These are phyloP conservation scores for Gavialis gangeticus DNA, from an alignment of 2,113 vertebrate genomes.

Conservation along the genomic window DNA sequence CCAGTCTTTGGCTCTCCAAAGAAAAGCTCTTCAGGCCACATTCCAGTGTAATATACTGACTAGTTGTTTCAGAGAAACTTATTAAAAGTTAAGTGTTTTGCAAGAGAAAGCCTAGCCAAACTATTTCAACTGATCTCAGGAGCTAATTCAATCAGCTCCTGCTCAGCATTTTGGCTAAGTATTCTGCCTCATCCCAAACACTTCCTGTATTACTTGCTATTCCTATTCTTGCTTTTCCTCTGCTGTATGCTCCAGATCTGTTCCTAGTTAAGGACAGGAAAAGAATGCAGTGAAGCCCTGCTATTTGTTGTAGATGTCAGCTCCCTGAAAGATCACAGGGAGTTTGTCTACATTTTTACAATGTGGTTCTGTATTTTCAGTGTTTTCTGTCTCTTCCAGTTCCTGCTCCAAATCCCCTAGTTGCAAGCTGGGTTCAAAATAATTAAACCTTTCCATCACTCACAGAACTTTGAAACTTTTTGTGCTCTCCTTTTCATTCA, in stretches of 20 bases:
- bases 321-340: conserved; percentile 79
- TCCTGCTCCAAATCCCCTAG: conserved; percentile 78
- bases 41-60: rapidly evolving
- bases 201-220: conserved; percentile 25
- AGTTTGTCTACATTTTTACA: conserved; percentile 70
- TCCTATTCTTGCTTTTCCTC: conserved; percentile 56
- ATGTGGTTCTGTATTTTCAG: conserved; percentile 74
- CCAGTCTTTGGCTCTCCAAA: not conserved
- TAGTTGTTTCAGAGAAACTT: not conserved
- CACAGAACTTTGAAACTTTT: conserved; percentile 50
- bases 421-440: conserved; percentile 73
- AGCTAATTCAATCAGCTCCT: rapidly evolving
- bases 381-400: conserved; percentile 80
- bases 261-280: conserved; percentile 83
- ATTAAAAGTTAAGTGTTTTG: not conserved
- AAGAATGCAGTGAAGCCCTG: conserved; percentile 69
- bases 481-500: conserved; percentile 30
- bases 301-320: conserved; percentile 77
- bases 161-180: conserved; percentile 66
- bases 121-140: not conserved
- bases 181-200: not conserved
- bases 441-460: conserved; percentile 77
- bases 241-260: conserved; percentile 59
- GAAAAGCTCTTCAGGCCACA: not conserved
- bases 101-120: not conserved